A percentile compares a stretch with the other conserved stretches of the same genome.
Evolutionary conservation across 2,113 vertebrate species (phyloP).

Genomic region (Callipepla californica): DNA sequence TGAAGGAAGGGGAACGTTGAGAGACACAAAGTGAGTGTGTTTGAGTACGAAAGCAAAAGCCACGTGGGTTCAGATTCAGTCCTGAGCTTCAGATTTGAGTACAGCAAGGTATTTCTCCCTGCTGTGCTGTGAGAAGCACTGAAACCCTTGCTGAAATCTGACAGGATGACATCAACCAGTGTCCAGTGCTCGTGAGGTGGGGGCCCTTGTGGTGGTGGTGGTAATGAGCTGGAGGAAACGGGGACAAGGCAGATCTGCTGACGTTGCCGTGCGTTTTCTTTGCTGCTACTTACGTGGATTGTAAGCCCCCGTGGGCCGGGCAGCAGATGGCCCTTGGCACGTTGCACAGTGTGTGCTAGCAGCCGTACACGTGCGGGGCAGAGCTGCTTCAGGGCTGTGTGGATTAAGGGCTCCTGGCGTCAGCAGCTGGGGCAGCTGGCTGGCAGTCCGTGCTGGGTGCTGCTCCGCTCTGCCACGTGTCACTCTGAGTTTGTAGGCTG

Average conservation of each 20-base stretch:
- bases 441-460: too few relatives aligned
- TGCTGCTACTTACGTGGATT: neutral
- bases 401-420: neutral
- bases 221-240: accelerated
- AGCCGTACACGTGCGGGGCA: neutral
- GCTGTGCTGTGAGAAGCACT: neutral
- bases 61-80: neutral
- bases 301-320: neutral
- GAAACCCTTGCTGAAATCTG: neutral
- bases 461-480: neutral
- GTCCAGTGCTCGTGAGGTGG: neutral
- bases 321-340: conserved; percentile 40
- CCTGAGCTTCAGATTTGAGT: neutral
- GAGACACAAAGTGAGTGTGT: neutral
- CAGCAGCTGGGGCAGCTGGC: neutral
- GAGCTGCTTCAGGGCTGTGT: neutral
- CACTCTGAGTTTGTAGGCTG: neutral
- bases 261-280: neutral
- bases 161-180: neutral
- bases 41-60: neutral
- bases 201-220: neutral
- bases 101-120: neutral
- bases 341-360: neutral
- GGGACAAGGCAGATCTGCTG: neutral
- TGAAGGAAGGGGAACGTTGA: neutral